Percentiles rank a stretch among this genome's conserved stretches.
Evolutionary conservation across 2,797 vertebrate genomes (phyloP).

Genomic region (Glossophaga mutica): DNA sequence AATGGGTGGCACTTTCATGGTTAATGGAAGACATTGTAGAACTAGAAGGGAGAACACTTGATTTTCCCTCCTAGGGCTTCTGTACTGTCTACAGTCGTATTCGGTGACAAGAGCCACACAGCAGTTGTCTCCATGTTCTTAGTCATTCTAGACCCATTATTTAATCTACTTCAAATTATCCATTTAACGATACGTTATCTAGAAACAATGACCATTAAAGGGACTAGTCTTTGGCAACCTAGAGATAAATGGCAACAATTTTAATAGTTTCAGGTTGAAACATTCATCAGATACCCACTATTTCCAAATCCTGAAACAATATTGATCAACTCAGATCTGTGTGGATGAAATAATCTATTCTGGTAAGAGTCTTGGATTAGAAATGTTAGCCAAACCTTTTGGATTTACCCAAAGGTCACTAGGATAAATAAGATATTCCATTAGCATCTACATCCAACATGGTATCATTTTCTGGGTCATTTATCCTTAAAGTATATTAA

Average conservation of each 20-base stretch:
- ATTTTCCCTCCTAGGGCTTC: not conserved
- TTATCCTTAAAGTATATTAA: not conserved
- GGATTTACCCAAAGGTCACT: not conserved
- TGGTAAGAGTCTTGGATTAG: not conserved
- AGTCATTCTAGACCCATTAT: not conserved
- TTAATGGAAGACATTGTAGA: not conserved
- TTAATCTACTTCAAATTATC: not conserved
- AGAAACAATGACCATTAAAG: not conserved
- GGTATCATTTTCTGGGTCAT: not conserved
- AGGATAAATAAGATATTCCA: not conserved
- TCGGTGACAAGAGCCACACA: not conserved
- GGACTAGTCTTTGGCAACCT: not conserved
- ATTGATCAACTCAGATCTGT: not conserved
- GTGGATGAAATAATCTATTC: not conserved
- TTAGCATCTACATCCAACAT: not conserved
- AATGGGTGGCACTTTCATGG: not conserved
- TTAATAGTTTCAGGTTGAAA: slow-evolving; percentile 19
- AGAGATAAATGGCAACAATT: not conserved
- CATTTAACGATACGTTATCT: not conserved
- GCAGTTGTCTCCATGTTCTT: not conserved
- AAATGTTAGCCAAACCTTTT: not conserved
- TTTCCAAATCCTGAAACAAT: not conserved
- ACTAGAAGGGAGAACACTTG: not conserved
- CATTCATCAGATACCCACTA: not conserved
- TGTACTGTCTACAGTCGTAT: not conserved